These are phyloP conservation scores for Pseudorectes ferrugineus DNA, from an alignment of 2,113 vertebrate genomes.

Conservation along the genomic window DNA sequence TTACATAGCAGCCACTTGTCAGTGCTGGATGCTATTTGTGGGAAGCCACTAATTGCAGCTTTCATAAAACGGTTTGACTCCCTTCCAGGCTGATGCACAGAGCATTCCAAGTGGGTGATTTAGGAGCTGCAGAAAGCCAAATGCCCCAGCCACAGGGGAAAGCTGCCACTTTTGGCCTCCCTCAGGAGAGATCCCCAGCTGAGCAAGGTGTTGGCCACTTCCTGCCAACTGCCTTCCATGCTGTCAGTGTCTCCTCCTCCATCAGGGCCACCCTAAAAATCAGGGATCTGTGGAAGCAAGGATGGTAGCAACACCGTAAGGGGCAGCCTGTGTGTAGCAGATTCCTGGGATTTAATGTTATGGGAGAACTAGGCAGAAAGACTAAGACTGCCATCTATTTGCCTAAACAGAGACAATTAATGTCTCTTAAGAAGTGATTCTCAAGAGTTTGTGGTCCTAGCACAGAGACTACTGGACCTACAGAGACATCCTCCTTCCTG, in stretches of 20 bases:
- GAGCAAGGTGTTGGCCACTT: not conserved
- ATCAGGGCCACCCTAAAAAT: not conserved
- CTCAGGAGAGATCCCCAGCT: not conserved
- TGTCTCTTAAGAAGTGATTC: not conserved
- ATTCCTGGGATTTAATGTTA: not conserved
- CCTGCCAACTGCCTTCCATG: not conserved
- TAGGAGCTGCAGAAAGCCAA: conserved; percentile 56
- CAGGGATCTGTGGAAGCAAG: not conserved
- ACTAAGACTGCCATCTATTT: not conserved
- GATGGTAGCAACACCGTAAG: not conserved
- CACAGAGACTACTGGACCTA: not conserved
- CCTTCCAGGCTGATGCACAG: conserved; percentile 57
- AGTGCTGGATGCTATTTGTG: conserved; percentile 63
- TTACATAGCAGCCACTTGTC: conserved; percentile 47
- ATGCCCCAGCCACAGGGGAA: conserved; percentile 35
- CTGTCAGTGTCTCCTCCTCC: not conserved
- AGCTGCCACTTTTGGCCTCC: not conserved
- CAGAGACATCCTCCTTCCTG: not conserved
- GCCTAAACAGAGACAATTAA: not conserved
- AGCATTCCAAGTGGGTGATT: conserved; percentile 59
- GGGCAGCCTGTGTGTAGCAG: not conserved
- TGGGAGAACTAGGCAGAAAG: not conserved
- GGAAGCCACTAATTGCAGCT: conserved; percentile 73
- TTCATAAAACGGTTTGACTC: conserved; percentile 64
- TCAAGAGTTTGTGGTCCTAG: not conserved